Conservation (phyloP, 37 sponge, comb jelly and placozoan genomes). For the Geodia barretti region DNA sequence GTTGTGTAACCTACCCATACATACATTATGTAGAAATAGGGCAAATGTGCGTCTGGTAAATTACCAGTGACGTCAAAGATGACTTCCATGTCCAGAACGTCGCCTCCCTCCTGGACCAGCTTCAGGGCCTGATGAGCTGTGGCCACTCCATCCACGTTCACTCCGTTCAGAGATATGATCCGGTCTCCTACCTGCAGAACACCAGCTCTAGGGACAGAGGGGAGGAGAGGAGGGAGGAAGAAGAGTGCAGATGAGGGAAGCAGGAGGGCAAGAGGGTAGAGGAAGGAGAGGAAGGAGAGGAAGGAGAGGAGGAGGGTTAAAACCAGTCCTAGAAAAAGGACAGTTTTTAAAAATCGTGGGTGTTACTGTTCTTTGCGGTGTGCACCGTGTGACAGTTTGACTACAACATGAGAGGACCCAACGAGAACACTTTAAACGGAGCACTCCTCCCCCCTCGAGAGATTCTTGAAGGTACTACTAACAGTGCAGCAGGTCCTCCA, state of each 20-base stretch:
- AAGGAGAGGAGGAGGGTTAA: slow-evolving; percentile 5
- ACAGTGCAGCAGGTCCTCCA: slow-evolving; percentile 74
- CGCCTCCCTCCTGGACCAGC: slow-evolving; percentile 64
- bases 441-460: no score
- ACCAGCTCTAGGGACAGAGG: slow-evolving; percentile 36
- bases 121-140: slow-evolving; percentile 69
- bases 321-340: no score
- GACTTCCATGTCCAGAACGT: slow-evolving; percentile 53
- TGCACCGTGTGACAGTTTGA: no score
- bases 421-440: no score
- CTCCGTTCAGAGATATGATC: slow-evolving; percentile 59
- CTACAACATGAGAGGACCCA: no score
- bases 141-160: slow-evolving; percentile 42
- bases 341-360: no score
- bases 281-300: slow-evolving; percentile 5
- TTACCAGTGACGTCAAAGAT: slow-evolving; percentile 77
- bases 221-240: background rate
- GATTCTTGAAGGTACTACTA: no score
- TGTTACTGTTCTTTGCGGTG: no score
- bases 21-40: no score
- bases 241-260: background rate
- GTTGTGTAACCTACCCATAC: no score
- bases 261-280: background rate
- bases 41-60: background rate
- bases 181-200: slow-evolving; percentile 69